Base-by-base conservation (phyloP, 2,888 invertebrate species). In the Gandaritis pyraliata region DNA sequence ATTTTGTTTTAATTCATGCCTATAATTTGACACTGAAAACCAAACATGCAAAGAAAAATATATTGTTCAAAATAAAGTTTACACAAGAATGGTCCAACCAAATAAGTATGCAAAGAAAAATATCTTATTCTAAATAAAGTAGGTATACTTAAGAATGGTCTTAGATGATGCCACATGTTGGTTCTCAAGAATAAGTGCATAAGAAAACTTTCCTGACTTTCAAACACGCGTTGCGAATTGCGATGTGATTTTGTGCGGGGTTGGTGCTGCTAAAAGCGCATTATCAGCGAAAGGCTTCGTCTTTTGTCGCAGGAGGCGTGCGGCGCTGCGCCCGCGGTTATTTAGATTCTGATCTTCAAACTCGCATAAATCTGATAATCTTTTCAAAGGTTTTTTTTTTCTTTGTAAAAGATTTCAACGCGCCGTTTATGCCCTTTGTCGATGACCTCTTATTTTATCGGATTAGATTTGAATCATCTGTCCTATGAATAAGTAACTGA, bases 321-420 rank as follows among this genome's bases (percentile, higher is more conserved):
- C 69, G 70, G 73, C 69, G 70, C 75, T 68, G 68, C 71, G 85
- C 86, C 76, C 64, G 71, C 67, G 74, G 87, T 83, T 73, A 74
- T 80, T 75, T 74, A 78, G 85, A 87, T 87, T 80, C 69, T 71
- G 70, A 87, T 88, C 85, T 82, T 72, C 71, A 70, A 72, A 71
- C 73, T 72, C 78, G 76, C 77, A 81, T 78, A 65, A 81, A 80
- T 79, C 80, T 77, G 79, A 83, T 83, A 82, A 81, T 80, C 75
- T 76, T 75, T 80, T 80, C 76, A 77, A 78, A 51, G 41, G 36
- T 55, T 63, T 60, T 58, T 63, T 60, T 58, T 55, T 61, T 49
- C 56, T 56, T 59, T 64, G 39, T 58, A 23, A 45, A 75, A 78
- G 75, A 74, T 80, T 83, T 82, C 81, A 81, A 77, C 82, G 77